These are phyloP conservation scores for Sorex fumeus DNA, from an alignment of 2,113 vertebrate genomes.

Conservation along the genomic window DNA sequence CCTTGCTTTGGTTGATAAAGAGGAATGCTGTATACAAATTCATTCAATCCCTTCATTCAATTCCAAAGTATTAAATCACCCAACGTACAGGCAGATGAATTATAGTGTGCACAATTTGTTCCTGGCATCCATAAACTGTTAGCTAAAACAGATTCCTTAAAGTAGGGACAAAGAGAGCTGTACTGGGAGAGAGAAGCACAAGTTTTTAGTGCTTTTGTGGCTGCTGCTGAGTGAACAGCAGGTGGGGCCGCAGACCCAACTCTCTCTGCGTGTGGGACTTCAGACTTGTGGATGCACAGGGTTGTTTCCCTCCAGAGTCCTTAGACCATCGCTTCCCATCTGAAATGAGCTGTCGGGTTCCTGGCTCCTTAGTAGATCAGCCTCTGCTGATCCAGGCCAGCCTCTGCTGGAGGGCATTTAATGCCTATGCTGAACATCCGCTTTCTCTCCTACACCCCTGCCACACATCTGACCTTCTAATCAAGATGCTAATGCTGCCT, in stretches of 20 bases:
- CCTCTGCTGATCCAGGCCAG: slow-evolving; percentile 75
- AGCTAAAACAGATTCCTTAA: neutral
- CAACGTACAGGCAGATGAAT: neutral
- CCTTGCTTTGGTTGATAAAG: slow-evolving; percentile 16
- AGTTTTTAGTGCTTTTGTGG: neutral
- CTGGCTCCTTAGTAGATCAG: slow-evolving; percentile 75
- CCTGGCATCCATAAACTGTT: neutral
- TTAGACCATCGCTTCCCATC: slow-evolving; percentile 66
- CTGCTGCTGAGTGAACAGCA: slow-evolving; percentile 66
- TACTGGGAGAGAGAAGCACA: neutral
- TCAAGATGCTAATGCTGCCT: slow-evolving; percentile 74
- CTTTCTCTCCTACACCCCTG: neutral
- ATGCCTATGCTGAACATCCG: neutral
- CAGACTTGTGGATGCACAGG: accelerated
- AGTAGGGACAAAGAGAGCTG: neutral
- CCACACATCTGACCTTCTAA: slow-evolving; percentile 9
- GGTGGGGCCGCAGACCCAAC: slow-evolving; percentile 71
- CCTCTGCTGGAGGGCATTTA: slow-evolving; percentile 68
- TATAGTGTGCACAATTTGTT: neutral
- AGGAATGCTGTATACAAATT: neutral
- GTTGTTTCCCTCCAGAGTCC: neutral
- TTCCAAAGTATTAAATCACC: neutral
- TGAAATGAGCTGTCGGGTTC: slow-evolving; percentile 78
- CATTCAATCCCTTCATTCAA: neutral
- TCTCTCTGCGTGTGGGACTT: neutral